Evolutionary conservation across 2,797 vertebrate genomes (phyloP).

Genomic region (Tinamus major): DNA sequence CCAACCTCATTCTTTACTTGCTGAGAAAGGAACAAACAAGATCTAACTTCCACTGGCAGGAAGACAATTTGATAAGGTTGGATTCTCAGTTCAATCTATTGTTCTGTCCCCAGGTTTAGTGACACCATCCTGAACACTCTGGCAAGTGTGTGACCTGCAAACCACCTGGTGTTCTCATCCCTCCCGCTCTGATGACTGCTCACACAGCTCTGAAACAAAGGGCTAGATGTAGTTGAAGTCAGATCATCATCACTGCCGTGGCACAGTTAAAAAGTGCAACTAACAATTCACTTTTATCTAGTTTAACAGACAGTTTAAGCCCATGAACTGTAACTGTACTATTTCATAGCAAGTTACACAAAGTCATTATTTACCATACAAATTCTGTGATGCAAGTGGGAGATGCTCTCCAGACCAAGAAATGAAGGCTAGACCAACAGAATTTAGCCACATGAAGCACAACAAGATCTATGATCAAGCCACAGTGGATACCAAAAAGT

Average conservation of each 20-base stretch:
- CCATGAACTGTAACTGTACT: background rate
- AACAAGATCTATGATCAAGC: background rate
- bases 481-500: background rate
- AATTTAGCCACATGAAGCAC: constrained; percentile 13
- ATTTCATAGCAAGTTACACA: background rate
- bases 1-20: background rate
- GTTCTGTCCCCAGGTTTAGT: background rate
- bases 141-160: background rate
- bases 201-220: background rate
- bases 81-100: background rate
- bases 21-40: background rate
- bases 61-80: background rate
- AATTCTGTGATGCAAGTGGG: background rate
- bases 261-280: background rate
- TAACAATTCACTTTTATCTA: constrained; percentile 2
- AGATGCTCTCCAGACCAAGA: background rate
- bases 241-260: background rate
- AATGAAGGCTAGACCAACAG: background rate
- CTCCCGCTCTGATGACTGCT: background rate
- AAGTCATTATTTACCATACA: background rate
- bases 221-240: background rate
- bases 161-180: background rate
- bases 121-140: background rate
- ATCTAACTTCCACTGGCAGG: background rate
- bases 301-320: background rate